Evolutionary conservation across 2,797 vertebrate genomes (phyloP).

Genomic region (Linurgus olivaceus): DNA sequence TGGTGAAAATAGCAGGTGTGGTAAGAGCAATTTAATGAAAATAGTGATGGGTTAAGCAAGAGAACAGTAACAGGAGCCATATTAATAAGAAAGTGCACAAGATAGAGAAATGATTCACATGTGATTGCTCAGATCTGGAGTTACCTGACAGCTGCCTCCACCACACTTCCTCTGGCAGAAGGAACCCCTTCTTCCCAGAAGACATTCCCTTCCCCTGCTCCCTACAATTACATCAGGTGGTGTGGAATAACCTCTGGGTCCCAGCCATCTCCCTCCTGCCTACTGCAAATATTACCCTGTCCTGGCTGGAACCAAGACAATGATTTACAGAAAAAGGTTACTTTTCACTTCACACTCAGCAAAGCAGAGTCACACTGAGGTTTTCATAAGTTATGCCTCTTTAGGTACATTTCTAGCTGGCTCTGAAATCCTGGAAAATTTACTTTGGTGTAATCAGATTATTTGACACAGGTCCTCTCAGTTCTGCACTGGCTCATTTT

Average conservation of each 20-base stretch:
- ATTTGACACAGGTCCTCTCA: neutral
- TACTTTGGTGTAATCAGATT: neutral
- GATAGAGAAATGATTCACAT: neutral
- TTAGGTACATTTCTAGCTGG: neutral
- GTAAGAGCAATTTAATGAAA: neutral
- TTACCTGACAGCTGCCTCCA: neutral
- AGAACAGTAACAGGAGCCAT: neutral
- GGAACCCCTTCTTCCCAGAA: neutral
- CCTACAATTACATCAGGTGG: neutral
- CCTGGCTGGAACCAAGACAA: neutral
- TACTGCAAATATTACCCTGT: neutral
- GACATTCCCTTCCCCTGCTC: neutral
- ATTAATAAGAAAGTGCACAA: neutral
- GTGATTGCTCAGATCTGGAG: fast-evolving
- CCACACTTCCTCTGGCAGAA: neutral
- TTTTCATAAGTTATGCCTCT: neutral
- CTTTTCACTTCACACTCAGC: neutral
- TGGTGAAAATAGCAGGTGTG: neutral
- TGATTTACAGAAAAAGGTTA: neutral
- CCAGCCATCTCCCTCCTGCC: neutral
- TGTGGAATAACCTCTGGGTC: neutral
- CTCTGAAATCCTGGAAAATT: neutral
- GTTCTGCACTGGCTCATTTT: neutral
- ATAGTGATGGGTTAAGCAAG: neutral
- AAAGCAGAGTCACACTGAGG: neutral